These are phyloP conservation scores for Petrolisthes cinctipes DNA, from an alignment of 2,888 invertebrate species.

Conservation along the genomic window DNA sequence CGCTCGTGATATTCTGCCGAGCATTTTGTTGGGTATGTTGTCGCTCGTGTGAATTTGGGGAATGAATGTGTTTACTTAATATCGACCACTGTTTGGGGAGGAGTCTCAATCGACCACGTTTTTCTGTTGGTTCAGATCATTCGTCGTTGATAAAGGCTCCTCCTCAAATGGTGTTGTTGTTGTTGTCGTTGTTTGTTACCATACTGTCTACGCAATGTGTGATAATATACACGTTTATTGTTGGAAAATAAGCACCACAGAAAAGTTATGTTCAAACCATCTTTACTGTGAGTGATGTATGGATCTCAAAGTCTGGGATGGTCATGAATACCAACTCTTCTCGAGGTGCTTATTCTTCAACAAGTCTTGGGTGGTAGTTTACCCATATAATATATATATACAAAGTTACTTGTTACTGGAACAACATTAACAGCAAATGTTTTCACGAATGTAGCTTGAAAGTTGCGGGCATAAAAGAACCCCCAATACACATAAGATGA, in stretches of 20 bases:
- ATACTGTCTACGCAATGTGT: no score
- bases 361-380: background rate
- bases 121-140: background rate
- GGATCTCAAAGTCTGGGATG: no score
- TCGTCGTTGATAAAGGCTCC: background rate
- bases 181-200: no score
- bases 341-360: background rate
- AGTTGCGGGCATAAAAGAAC: background rate
- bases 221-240: no score
- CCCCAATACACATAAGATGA: background rate
- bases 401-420: background rate
- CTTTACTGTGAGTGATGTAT: no score
- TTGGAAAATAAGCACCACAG: no score
- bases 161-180: no score
- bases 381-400: background rate
- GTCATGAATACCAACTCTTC: no score
- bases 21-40: background rate
- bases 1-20: background rate
- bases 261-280: no score
- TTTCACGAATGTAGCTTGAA: constrained; percentile 4
- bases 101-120: background rate
- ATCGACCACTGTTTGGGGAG: no score
- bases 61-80: no score
- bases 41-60: no score
- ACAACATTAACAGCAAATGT: background rate